A percentile compares a stretch with the other conserved stretches of the same genome.
phyloP scores from a whole-genome alignment of 2,797 vertebrate species.

The Perodicticus potto region DNA sequence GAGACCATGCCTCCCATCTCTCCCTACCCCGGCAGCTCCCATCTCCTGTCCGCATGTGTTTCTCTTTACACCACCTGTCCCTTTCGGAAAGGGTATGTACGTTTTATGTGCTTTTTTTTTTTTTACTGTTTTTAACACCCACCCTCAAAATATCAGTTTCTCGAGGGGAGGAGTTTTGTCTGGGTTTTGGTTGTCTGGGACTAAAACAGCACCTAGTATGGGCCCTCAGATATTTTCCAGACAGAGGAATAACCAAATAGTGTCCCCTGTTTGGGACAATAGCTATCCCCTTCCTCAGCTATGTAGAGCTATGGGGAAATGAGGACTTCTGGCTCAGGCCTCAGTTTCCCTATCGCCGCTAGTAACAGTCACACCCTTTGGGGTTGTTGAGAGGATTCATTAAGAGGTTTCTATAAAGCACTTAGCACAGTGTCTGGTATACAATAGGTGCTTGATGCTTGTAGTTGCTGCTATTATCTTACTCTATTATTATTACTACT shows the following conservation, averaged over 20 bases:
- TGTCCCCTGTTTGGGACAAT: no score
- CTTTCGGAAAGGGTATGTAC: neutral
- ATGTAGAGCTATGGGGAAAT: neutral
- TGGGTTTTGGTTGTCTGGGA: neutral
- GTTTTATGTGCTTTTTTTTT: accelerated
- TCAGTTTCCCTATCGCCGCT: neutral
- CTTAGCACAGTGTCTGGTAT: neutral
- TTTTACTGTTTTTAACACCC: neutral
- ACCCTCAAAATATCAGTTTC: neutral
- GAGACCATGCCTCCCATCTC: neutral
- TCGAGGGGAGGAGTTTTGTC: neutral
- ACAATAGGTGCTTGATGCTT: neutral
- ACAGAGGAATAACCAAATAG: neutral
- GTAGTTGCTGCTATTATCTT: neutral
- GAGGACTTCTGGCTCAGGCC: neutral
- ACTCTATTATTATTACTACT: no score
- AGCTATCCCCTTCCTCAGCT: neutral
- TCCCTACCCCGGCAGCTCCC: neutral
- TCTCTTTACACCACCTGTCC: neutral
- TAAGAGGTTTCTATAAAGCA: accelerated
- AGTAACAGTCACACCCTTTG: accelerated
- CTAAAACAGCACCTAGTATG: neutral
- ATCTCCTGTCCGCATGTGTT: accelerated
- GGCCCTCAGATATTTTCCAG: neutral
- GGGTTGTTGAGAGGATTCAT: neutral